Percentiles rank a stretch among this genome's conserved stretches.
These are phyloP conservation scores for Orientallactaga bullata DNA, from an alignment of 2,113 vertebrate genomes.

Conservation along the genomic window DNA sequence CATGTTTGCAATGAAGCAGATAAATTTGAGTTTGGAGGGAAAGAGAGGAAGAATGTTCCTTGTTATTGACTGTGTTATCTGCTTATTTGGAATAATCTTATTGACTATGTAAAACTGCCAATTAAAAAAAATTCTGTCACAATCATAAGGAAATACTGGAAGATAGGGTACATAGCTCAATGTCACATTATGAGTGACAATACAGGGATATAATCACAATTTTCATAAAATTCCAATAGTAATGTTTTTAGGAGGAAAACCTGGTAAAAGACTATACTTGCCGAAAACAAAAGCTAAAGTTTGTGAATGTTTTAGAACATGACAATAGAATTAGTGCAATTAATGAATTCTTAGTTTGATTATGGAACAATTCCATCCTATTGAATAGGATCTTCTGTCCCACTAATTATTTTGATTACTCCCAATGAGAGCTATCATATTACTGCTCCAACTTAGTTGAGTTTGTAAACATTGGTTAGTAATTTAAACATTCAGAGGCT, in stretches of 20 bases:
- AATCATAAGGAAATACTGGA: neutral
- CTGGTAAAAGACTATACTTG: neutral
- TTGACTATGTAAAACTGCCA: neutral
- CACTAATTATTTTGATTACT: neutral
- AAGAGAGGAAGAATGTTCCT: neutral
- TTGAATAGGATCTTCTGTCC: neutral
- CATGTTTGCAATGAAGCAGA: neutral
- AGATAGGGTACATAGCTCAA: neutral
- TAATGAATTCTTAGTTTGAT: neutral
- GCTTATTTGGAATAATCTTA: neutral
- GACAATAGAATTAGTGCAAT: neutral
- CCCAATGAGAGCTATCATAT: neutral
- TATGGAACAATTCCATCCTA: neutral
- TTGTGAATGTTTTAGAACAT: neutral
- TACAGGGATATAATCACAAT: neutral
- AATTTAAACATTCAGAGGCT: neutral
- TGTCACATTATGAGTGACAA: neutral
- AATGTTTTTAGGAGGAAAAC: neutral
- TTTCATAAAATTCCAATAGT: neutral
- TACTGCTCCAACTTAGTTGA: neutral
- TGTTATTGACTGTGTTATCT: neutral
- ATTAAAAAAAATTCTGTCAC: constrained; percentile 5
- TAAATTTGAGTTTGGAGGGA: neutral
- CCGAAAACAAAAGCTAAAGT: neutral
- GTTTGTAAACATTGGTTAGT: neutral